Conservation (phyloP, 2,888 invertebrate genomes). For the Pollenia amentaria region DNA sequence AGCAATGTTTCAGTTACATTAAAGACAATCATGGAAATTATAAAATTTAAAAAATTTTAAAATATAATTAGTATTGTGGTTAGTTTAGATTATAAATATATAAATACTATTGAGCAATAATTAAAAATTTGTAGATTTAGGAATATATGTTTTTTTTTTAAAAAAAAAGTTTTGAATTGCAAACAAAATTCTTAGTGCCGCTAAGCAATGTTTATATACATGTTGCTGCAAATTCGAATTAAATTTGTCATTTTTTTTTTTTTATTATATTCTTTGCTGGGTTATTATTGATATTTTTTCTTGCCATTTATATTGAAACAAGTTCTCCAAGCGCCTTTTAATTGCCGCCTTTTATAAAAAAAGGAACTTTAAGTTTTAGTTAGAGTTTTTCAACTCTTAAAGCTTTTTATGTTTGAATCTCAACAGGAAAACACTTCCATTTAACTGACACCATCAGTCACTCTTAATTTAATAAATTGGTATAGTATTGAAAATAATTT, state of each 20-base stretch:
- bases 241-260: neutral
- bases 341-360: constrained; percentile 68
- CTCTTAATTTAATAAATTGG: constrained; percentile 53
- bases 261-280: constrained; percentile 32
- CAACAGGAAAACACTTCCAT: constrained; percentile 64
- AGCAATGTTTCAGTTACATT: too few relatives aligned
- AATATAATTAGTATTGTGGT: too few relatives aligned
- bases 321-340: constrained; percentile 72
- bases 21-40: too few relatives aligned
- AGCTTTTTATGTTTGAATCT: constrained; percentile 1
- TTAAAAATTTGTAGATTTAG: too few relatives aligned
- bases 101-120: too few relatives aligned
- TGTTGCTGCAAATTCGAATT: neutral
- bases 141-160: too few relatives aligned
- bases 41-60: too few relatives aligned
- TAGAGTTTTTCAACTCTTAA: constrained; percentile 17
- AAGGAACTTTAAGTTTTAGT: constrained; percentile 12
- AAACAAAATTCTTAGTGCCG: neutral
- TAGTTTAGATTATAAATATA: too few relatives aligned
- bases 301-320: constrained; percentile 27
- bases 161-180: too few relatives aligned
- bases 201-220: constrained; percentile 16
- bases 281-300: constrained; percentile 17
- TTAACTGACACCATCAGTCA: constrained; percentile 68
- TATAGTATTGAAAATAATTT: constrained; percentile 26